Conservation (phyloP, 1,140 invertebrate species). For the Hestina assimilis region DNA sequence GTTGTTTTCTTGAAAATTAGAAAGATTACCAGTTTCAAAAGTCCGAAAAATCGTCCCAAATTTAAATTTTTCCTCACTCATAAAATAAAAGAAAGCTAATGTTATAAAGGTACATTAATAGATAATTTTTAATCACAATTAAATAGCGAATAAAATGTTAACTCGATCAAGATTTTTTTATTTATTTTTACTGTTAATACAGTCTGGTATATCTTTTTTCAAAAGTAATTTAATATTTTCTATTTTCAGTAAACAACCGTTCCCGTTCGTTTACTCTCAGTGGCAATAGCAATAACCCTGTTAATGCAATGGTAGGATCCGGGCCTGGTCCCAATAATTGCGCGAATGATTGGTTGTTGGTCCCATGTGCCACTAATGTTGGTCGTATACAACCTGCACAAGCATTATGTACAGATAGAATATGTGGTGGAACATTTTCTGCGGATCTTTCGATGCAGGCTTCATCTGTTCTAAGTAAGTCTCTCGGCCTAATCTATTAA, state of each 20-base stretch:
- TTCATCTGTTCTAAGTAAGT: conserved; percentile 83
- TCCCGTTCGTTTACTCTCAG: conserved; percentile 85
- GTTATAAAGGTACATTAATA: no score
- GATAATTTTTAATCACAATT: no score
- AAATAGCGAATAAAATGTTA: no score
- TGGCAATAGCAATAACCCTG: conserved; percentile 84
- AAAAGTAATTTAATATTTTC: neutral
- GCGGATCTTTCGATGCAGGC: conserved; percentile 80
- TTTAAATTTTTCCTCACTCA: no score
- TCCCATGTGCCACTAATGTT: conserved; percentile 86
- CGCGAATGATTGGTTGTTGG: conserved; percentile 86
- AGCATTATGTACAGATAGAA: conserved; percentile 82
- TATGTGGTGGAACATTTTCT: conserved; percentile 86
- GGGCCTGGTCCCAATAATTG: conserved; percentile 81
- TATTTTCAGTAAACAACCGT: conserved; percentile 79
- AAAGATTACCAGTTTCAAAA: no score
- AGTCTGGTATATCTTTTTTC: no score
- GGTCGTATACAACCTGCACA: conserved; percentile 78
- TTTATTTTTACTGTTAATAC: no score
- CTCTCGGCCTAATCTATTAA: neutral
- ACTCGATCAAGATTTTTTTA: no score
- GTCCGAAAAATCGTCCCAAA: no score
- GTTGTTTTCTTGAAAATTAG: no score
- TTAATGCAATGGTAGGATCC: conserved; percentile 83
- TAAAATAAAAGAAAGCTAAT: no score